Conservation (phyloP, 2,113 vertebrate species). For the Oenanthe melanoleuca region DNA sequence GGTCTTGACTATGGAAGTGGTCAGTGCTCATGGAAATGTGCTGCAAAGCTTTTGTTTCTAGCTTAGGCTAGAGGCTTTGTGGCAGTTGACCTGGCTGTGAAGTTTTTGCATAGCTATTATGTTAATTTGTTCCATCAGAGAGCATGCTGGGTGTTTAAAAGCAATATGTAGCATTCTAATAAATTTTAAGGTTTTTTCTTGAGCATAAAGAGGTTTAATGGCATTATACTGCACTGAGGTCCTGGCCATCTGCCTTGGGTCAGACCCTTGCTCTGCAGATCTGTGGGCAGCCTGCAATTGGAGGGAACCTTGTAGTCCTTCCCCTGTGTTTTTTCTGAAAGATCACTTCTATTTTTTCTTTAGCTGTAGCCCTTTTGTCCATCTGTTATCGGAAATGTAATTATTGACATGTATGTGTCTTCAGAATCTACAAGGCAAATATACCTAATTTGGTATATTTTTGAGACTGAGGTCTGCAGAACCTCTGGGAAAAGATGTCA, state of each 20-base stretch:
- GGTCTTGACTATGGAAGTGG: not conserved
- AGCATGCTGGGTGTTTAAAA: not conserved
- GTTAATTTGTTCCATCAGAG: not conserved
- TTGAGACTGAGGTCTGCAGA: not conserved
- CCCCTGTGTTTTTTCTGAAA: not conserved
- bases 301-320: not conserved
- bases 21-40: not conserved
- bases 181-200: not conserved
- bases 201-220: not conserved
- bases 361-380: not conserved
- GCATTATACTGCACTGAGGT: not conserved
- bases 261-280: not conserved
- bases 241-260: not conserved
- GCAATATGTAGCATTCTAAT: not conserved
- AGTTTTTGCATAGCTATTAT: not conserved
- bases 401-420: not conserved
- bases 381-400: accelerated
- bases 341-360: not conserved
- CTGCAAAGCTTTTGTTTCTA: not conserved
- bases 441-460: accelerated
- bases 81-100: not conserved
- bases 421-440: not conserved
- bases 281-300: not conserved
- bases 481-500: not conserved
- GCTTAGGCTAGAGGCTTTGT: not conserved